Base-by-base conservation (phyloP, 1,140 invertebrate species). In the Drosophila sechellia region DNA sequence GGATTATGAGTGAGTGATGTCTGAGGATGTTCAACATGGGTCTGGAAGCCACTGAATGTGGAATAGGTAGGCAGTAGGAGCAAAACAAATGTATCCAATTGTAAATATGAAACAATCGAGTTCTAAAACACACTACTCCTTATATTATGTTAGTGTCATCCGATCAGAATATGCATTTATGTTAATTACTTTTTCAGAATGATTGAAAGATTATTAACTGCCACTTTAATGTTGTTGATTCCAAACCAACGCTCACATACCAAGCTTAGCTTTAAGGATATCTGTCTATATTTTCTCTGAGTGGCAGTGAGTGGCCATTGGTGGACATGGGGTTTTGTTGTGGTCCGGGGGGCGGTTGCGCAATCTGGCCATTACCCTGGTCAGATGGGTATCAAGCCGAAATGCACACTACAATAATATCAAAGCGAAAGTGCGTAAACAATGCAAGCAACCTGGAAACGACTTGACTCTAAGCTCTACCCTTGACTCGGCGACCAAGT, bases 361-460 rank as follows among this genome's bases (percentile, higher is more conserved):
- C 34, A 66, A 60, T 49, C 46, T 56, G 72, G 40, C 61, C 53
- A 75, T 57, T 66, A 57, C 72, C 48, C 10, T 65, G 70, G 59
- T 43, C 60, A 53, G 46, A 35, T 58, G 48, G 48, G 54, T 55
- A 81, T 68, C 69, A 76, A 66, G 60, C 61, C 69, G 72, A 77
- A 84, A 77, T 69, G 57, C 65, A 79, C 64, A 84, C 77, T 84
- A 60, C 85, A 84, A 84, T 90, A 90, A 85, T 90, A 90, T 85
- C 86, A 89, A 89, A 85, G 85, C 85, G 78, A 90, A 90, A 90
- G 85, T 90, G 85, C 85, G 85, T 90, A 85, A 85, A 85, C 85
- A 90, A 90, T 81, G 70, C 81, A 90, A 90, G 90, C 85, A 90
- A 85, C 77, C 72, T 74, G 80, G 56, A 69, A 71, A 64, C 75